Conservation (phyloP, 1,140 invertebrate genomes). For the Onthophagus taurus region DNA sequence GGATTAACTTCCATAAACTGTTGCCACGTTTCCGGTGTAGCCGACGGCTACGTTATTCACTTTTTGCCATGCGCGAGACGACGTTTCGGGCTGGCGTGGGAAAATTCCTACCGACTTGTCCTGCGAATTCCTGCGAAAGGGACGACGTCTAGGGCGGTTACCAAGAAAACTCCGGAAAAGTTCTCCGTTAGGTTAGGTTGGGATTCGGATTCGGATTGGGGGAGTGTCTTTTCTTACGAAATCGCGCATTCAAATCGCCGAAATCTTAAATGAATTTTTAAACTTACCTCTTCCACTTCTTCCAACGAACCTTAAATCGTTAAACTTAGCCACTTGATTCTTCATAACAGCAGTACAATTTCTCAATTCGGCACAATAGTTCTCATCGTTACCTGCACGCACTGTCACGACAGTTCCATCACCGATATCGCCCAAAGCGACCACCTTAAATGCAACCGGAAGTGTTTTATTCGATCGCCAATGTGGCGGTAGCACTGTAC, state of each 20-base stretch:
- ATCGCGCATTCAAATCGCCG: conserved; percentile 11
- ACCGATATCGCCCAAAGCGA: conserved; percentile 81
- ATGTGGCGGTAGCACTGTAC: conserved; percentile 84
- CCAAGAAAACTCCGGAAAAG: conserved; percentile 17
- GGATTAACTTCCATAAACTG: conserved; percentile 34
- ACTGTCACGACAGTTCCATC: conserved; percentile 95
- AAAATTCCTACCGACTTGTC: neutral
- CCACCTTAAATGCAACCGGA: conserved; percentile 88
- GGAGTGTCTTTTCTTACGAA: too few relatives aligned
- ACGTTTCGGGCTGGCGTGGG: neutral
- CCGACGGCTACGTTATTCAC: conserved; percentile 14
- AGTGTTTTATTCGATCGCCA: conserved; percentile 98
- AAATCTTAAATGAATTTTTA: conserved; percentile 8
- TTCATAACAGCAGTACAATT: conserved; percentile 94
- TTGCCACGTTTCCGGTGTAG: conserved; percentile 25
- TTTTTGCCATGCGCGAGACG: conserved; percentile 12
- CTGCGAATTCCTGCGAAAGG: too few relatives aligned
- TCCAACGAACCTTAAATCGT: conserved; percentile 94
- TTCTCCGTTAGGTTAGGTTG: conserved; percentile 16
- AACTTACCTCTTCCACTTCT: conserved; percentile 90
- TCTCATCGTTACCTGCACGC: conserved; percentile 95
- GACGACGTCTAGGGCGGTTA: neutral
- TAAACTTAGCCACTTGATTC: conserved; percentile 96
- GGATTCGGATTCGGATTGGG: too few relatives aligned
- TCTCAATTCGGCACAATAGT: conserved; percentile 88